phyloP scores from a whole-genome alignment of 2,797 vertebrate genomes.

The Scolopax rusticola region DNA sequence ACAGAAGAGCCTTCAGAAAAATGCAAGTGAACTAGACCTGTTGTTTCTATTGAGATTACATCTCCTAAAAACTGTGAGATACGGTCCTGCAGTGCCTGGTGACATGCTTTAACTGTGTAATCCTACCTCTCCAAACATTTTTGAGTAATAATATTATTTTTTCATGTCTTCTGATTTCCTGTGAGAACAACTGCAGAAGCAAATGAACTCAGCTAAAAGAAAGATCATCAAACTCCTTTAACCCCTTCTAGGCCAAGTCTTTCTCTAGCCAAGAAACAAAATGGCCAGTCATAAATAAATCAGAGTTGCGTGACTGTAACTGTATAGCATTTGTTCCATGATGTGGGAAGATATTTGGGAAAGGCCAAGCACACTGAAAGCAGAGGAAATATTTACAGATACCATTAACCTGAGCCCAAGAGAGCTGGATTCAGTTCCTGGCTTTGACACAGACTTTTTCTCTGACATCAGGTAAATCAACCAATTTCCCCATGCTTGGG shows the following conservation, averaged over 20 bases:
- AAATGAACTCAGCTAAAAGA: not conserved
- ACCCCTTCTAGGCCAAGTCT: not conserved
- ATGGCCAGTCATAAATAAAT: not conserved
- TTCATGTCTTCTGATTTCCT: not conserved
- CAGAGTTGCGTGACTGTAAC: not conserved
- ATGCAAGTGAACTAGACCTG: not conserved
- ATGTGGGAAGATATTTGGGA: rapidly evolving
- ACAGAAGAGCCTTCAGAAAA: not conserved
- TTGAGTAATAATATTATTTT: not conserved
- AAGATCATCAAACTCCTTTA: not conserved
- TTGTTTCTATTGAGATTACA: not conserved
- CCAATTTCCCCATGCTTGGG: not conserved
- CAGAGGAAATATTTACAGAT: not conserved
- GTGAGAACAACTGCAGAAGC: not conserved
- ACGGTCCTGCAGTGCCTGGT: not conserved
- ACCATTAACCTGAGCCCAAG: not conserved
- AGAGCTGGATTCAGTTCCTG: not conserved
- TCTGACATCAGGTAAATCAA: not conserved
- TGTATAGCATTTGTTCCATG: not conserved
- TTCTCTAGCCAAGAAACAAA: not conserved
- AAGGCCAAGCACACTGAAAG: not conserved
- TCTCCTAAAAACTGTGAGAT: not conserved
- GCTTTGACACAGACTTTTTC: not conserved
- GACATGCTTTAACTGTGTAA: not conserved
- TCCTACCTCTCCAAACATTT: not conserved